Conservation (phyloP, 2,797 vertebrate species). For the Danio choprae region DNA sequence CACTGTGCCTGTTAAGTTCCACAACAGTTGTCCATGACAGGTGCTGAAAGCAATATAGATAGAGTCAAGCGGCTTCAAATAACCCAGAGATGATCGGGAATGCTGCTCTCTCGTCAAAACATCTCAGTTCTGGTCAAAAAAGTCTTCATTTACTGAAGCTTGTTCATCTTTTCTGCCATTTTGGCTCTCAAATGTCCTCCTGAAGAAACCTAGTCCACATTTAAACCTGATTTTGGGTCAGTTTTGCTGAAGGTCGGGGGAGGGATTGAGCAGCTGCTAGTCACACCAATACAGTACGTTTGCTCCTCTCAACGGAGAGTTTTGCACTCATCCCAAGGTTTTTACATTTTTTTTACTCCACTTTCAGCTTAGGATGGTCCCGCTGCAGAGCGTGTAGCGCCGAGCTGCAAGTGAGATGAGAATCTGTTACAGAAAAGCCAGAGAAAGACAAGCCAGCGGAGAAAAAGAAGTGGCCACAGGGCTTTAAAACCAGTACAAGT, state of each 20-base stretch:
- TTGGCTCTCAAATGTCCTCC: slow-evolving; percentile 37
- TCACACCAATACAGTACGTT: slow-evolving; percentile 53
- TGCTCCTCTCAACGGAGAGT: slow-evolving; percentile 20
- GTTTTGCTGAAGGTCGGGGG: slow-evolving; percentile 24
- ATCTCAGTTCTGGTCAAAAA: slow-evolving; percentile 48
- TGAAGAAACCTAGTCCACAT: slow-evolving; percentile 26
- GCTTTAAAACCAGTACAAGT: slow-evolving; percentile 97
- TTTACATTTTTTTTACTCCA: background rate
- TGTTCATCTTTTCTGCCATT: slow-evolving; percentile 18
- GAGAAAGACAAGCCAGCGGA: slow-evolving; percentile 78
- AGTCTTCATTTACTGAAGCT: slow-evolving; percentile 37
- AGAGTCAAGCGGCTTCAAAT: slow-evolving; percentile 87
- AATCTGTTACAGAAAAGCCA: slow-evolving; percentile 88
- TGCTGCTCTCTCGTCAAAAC: slow-evolving; percentile 55
- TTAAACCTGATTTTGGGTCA: slow-evolving; percentile 40
- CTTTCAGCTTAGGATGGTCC: slow-evolving; percentile 90
- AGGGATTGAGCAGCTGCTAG: slow-evolving; percentile 51
- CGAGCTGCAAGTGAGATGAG: slow-evolving; percentile 97
- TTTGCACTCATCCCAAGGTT: slow-evolving; percentile 30
- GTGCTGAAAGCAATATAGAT: slow-evolving; percentile 84
- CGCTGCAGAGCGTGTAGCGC: slow-evolving; percentile 87
- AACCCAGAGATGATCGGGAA: slow-evolving; percentile 73
- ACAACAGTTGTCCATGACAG: slow-evolving; percentile 95
- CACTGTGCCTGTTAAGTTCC: slow-evolving; percentile 80
- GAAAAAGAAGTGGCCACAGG: slow-evolving; percentile 68